phyloP scores from a whole-genome alignment of 2,888 invertebrate genomes.

The Phrixothrix hirtus region DNA sequence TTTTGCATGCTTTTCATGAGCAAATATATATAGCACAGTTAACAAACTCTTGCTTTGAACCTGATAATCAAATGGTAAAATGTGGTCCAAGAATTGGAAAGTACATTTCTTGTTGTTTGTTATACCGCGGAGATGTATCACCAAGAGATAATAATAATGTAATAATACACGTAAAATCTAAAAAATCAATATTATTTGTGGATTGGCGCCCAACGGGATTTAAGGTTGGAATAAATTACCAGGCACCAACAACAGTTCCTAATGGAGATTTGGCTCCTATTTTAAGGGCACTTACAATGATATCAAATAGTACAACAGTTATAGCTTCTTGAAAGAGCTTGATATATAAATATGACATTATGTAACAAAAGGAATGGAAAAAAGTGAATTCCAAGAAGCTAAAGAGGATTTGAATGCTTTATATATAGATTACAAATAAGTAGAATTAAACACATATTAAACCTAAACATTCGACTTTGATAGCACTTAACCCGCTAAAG shows the following conservation, averaged over 20 bases:
- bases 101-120: too few relatives aligned
- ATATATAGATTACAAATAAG: slow-evolving; percentile 69
- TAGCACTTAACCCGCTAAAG: slow-evolving; percentile 85
- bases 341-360: slow-evolving; percentile 84
- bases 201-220: too few relatives aligned
- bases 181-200: too few relatives aligned
- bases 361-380: slow-evolving; percentile 73
- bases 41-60: too few relatives aligned
- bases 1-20: too few relatives aligned
- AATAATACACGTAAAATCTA: too few relatives aligned
- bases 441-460: slow-evolving; percentile 55
- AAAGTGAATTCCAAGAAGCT: slow-evolving; percentile 66
- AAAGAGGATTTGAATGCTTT: slow-evolving; percentile 66
- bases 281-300: slow-evolving; percentile 79
- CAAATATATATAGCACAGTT: too few relatives aligned
- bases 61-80: too few relatives aligned
- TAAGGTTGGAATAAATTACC: slow-evolving; percentile 75
- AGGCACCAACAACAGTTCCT: slow-evolving; percentile 75
- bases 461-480: slow-evolving; percentile 34
- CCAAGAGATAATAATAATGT: too few relatives aligned
- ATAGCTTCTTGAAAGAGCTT: slow-evolving; percentile 80
- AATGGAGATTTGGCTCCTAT: slow-evolving; percentile 76
- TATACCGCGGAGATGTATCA: too few relatives aligned
- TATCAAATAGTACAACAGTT: slow-evolving; percentile 82
- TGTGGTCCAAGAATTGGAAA: too few relatives aligned